Conservation (phyloP, 2,888 invertebrate genomes). For the Cecidostiba fungosa region DNA sequence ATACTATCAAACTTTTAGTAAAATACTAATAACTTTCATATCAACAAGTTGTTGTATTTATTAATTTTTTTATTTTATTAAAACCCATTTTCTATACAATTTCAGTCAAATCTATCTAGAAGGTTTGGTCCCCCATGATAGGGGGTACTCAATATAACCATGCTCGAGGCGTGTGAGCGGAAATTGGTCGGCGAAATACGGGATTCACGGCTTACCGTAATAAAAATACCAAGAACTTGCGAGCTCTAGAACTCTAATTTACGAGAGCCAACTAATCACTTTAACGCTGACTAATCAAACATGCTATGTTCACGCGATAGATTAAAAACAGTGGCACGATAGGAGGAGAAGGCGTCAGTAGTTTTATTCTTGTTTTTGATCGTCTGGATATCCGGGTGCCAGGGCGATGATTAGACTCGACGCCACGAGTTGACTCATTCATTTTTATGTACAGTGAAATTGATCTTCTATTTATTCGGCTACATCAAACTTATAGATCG, state of each 20-base stretch:
- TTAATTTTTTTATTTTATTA: too few species aligned
- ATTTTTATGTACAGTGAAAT: neutral
- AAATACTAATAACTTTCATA: too few species aligned
- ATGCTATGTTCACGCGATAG: slow-evolving; percentile 3
- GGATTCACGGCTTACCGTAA: neutral
- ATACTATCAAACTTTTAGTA: too few species aligned
- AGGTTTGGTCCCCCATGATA: neutral
- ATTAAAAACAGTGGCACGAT: slow-evolving; percentile 39
- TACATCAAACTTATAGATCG: neutral
- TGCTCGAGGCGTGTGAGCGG: neutral
- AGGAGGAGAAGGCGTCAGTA: neutral
- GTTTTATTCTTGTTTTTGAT: slow-evolving; percentile 29
- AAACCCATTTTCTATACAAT: too few species aligned
- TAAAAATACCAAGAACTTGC: slow-evolving; percentile 47
- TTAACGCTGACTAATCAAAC: slow-evolving; percentile 32
- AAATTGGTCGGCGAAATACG: slow-evolving; percentile 48
- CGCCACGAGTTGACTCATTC: neutral
- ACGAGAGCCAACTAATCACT: slow-evolving; percentile 48
- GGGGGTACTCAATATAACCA: neutral
- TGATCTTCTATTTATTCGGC: neutral
- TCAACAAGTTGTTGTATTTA: too few species aligned
- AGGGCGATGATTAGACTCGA: neutral
- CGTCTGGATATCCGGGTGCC: neutral
- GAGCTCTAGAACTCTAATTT: slow-evolving; percentile 34
- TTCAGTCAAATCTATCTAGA: neutral